Conservation (phyloP, 2,797 vertebrate genomes). For the Phrynocephalus forsythii region DNA sequence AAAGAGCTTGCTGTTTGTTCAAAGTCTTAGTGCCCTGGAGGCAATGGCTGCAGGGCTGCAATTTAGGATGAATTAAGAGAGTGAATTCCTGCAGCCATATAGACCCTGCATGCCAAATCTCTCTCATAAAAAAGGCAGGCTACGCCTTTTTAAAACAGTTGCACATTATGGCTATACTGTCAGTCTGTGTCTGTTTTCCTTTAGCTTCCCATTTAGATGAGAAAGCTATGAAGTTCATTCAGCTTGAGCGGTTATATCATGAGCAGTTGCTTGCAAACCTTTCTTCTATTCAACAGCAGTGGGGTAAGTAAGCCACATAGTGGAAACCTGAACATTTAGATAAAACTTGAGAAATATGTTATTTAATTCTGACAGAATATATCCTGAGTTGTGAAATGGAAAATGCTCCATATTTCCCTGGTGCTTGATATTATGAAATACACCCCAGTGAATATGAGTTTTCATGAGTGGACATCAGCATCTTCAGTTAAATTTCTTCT, state of each 20-base stretch:
- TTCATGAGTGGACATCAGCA: background rate
- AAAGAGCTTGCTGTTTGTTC: background rate
- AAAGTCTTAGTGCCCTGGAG: background rate
- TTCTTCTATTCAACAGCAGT: slow-evolving; percentile 88
- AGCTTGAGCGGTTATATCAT: slow-evolving; percentile 92
- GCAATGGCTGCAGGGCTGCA: background rate
- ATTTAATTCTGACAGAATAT: slow-evolving; percentile 48
- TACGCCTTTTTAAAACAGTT: slow-evolving; percentile 30
- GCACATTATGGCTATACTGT: background rate
- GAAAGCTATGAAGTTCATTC: slow-evolving; percentile 90
- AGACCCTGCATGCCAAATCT: background rate
- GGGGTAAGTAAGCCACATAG: slow-evolving; percentile 82
- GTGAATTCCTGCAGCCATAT: background rate
- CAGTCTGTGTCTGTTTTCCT: slow-evolving; percentile 65
- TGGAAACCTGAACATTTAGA: background rate
- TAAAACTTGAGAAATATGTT: slow-evolving; percentile 27
- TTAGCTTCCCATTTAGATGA: slow-evolving; percentile 83
- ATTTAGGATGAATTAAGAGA: background rate
- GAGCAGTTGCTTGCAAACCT: slow-evolving; percentile 93
- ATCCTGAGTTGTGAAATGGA: slow-evolving; percentile 22
- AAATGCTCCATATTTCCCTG: slow-evolving; percentile 29
- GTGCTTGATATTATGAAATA: slow-evolving; percentile 12
- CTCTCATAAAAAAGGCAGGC: background rate
- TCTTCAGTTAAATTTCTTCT: background rate
- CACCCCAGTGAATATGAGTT: background rate